phyloP scores from a whole-genome alignment of 2,888 invertebrate species.

The Arctia plantaginis region DNA sequence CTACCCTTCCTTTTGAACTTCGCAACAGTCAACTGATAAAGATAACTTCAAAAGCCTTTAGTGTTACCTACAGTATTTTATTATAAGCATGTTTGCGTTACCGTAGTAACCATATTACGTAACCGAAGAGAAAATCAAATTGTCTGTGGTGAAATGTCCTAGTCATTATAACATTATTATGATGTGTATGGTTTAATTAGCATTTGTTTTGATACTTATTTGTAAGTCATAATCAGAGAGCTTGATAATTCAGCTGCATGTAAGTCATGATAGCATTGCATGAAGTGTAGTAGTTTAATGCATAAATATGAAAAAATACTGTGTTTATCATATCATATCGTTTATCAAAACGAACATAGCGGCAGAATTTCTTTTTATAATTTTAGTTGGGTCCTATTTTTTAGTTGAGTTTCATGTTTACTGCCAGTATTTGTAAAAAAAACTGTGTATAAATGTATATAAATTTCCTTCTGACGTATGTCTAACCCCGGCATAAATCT shows the following conservation, averaged over 20 bases:
- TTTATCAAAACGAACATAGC: no score
- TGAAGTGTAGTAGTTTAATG: not conserved
- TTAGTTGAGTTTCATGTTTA: not conserved
- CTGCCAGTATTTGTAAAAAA: not conserved
- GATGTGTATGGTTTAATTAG: not conserved
- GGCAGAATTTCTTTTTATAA: not conserved
- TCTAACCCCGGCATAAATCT: no score
- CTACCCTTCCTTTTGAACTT: not conserved
- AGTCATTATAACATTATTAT: not conserved
- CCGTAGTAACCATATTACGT: slow-evolving; percentile 5
- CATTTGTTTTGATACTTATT: not conserved
- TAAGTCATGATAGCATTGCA: not conserved
- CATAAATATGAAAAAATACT: not conserved
- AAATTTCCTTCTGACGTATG: not conserved
- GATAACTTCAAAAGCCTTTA: not conserved
- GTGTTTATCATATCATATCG: no score
- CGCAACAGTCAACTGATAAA: not conserved
- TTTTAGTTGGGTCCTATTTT: not conserved
- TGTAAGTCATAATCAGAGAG: not conserved
- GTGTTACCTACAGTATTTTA: not conserved
- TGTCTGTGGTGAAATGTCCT: not conserved
- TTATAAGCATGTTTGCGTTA: not conserved
- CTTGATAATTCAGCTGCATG: not conserved
- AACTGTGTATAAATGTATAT: not conserved
- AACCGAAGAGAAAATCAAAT: not conserved